phyloP scores from a whole-genome alignment of 1,140 invertebrate species.

The Lethocerus indicus region DNA sequence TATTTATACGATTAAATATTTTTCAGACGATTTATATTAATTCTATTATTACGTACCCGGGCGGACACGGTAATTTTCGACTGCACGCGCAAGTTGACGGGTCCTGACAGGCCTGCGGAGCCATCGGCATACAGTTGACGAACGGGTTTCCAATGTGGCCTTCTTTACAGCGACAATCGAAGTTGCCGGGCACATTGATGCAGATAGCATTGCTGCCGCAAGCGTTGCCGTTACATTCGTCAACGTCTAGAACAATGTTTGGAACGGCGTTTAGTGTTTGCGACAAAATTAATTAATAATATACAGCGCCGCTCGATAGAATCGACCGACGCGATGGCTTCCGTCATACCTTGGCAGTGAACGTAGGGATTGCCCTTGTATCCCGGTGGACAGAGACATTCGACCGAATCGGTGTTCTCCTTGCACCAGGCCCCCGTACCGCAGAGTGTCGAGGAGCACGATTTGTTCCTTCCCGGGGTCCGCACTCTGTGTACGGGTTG shows the following conservation, averaged over 20 bases:
- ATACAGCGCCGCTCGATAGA: too few species aligned
- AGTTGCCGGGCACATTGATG: slow-evolving; percentile 72
- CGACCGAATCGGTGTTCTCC: slow-evolving; percentile 48
- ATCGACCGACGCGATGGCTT: neutral
- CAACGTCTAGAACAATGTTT: slow-evolving; percentile 36
- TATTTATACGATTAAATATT: neutral
- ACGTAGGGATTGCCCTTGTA: slow-evolving; percentile 75
- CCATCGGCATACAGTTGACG: slow-evolving; percentile 47
- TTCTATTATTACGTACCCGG: slow-evolving; percentile 28
- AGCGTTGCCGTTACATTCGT: slow-evolving; percentile 63
- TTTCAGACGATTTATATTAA: neutral
- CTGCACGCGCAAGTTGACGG: slow-evolving; percentile 49
- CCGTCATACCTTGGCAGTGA: slow-evolving; percentile 43
- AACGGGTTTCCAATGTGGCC: slow-evolving; percentile 74
- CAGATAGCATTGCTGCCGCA: slow-evolving; percentile 76
- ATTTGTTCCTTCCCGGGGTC: slow-evolving; percentile 41
- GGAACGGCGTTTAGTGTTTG: neutral
- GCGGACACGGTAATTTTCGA: slow-evolving; percentile 47
- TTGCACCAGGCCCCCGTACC: slow-evolving; percentile 61
- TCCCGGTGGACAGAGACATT: slow-evolving; percentile 65
- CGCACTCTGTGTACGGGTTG: slow-evolving; percentile 74
- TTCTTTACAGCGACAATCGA: slow-evolving; percentile 69
- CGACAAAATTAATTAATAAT: neutral
- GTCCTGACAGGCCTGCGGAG: slow-evolving; percentile 46
- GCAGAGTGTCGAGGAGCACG: slow-evolving; percentile 56